Conservation (phyloP, 2,113 vertebrate species). For the Oceanites oceanicus region DNA sequence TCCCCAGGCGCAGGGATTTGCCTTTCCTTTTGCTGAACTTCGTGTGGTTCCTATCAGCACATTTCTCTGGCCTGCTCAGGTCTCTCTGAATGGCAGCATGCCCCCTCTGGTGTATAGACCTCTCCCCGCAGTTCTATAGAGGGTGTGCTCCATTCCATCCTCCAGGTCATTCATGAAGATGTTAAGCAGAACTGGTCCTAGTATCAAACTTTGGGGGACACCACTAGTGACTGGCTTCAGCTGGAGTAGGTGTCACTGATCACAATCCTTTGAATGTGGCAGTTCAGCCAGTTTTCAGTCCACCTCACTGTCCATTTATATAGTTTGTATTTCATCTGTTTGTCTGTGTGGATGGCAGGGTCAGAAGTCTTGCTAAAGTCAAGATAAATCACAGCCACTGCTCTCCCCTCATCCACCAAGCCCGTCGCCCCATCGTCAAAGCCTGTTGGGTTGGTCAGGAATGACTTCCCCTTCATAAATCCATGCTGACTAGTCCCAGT, state of each 20-base stretch:
- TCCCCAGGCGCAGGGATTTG: neutral
- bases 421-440: neutral
- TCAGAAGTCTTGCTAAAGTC: neutral
- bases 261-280: neutral
- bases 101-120: neutral
- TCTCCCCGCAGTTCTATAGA: neutral
- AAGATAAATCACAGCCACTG: neutral
- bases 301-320: neutral
- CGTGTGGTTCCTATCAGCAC: neutral
- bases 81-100: neutral
- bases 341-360: neutral
- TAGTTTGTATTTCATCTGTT: neutral
- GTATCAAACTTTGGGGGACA: neutral
- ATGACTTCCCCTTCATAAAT: neutral
- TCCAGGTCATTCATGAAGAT: neutral
- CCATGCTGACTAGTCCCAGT: neutral
- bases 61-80: neutral
- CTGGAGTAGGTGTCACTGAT: neutral
- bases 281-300: neutral
- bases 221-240: neutral
- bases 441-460: neutral
- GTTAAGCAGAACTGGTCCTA: neutral
- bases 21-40: neutral
- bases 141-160: neutral
- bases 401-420: neutral